A percentile compares a stretch with the other conserved stretches of the same genome.
phyloP scores from a whole-genome alignment of 2,888 invertebrate genomes.

The Latrodectus elegans region DNA sequence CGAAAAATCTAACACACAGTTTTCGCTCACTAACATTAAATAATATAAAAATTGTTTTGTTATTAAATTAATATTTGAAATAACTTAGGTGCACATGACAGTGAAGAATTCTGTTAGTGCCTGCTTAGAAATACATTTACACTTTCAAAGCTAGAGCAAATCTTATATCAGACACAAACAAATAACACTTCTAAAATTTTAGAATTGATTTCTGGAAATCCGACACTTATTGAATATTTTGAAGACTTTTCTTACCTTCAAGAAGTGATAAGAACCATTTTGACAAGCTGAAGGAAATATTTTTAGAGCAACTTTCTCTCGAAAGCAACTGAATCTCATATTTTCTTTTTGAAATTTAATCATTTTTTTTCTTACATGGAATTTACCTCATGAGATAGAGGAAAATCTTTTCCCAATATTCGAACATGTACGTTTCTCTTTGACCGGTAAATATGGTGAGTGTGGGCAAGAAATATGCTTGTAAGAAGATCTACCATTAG shows the following conservation, averaged over 20 bases:
- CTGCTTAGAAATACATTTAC: too few species aligned
- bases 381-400: neutral
- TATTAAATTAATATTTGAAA: too few species aligned
- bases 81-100: too few species aligned
- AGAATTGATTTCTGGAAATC: conserved; percentile 38
- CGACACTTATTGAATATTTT: conserved; percentile 30
- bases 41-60: too few species aligned
- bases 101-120: too few species aligned
- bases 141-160: too few species aligned
- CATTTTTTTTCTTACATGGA: neutral
- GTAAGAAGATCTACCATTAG: too few species aligned
- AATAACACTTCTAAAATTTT: neutral
- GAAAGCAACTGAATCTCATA: conserved; percentile 42
- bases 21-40: too few species aligned
- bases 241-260: conserved; percentile 19
- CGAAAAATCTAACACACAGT: too few species aligned
- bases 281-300: conserved; percentile 56
- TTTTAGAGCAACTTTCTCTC: conserved; percentile 33
- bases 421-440: neutral
- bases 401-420: neutral
- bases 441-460: neutral
- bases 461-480: neutral
- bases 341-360: conserved; percentile 31
- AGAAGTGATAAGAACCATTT: conserved; percentile 51
- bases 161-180: neutral